Percentiles rank a stretch among this genome's conserved stretches.
phyloP scores from a whole-genome alignment of 2,797 vertebrate species.

The Rousettus madagascariensis region DNA sequence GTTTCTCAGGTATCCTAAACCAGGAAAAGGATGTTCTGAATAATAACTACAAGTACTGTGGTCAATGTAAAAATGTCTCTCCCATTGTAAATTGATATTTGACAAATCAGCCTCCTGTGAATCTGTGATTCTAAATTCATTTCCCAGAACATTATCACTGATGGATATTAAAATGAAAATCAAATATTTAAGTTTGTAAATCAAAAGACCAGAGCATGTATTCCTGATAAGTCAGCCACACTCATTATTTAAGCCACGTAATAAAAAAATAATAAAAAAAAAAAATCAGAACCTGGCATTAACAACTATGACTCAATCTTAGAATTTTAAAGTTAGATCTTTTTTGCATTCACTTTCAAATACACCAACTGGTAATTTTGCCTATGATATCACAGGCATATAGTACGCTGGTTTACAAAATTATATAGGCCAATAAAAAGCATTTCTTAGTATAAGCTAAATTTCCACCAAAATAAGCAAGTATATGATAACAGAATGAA shows the following conservation, averaged over 20 bases:
- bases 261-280: background rate
- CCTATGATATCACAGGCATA: background rate
- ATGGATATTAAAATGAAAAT: background rate
- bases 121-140: background rate
- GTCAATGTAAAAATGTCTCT: background rate
- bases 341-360: slow-evolving; percentile 37
- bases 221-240: background rate
- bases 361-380: background rate
- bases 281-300: background rate
- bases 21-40: background rate
- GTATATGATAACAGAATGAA: background rate
- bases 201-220: background rate
- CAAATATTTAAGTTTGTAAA: slow-evolving; percentile 19
- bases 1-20: background rate
- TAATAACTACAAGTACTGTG: background rate
- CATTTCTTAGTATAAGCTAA: background rate
- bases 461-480: slow-evolving; percentile 5
- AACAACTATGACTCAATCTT: background rate
- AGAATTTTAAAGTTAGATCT: background rate
- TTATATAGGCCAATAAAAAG: background rate
- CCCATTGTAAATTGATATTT: slow-evolving; percentile 37
- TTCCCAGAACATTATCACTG: background rate
- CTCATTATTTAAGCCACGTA: slow-evolving; percentile 5
- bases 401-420: background rate
- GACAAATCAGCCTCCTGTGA: background rate